Base-by-base conservation (phyloP, 2,797 vertebrate genomes). In the Sternarchorhynchus goeldii region DNA sequence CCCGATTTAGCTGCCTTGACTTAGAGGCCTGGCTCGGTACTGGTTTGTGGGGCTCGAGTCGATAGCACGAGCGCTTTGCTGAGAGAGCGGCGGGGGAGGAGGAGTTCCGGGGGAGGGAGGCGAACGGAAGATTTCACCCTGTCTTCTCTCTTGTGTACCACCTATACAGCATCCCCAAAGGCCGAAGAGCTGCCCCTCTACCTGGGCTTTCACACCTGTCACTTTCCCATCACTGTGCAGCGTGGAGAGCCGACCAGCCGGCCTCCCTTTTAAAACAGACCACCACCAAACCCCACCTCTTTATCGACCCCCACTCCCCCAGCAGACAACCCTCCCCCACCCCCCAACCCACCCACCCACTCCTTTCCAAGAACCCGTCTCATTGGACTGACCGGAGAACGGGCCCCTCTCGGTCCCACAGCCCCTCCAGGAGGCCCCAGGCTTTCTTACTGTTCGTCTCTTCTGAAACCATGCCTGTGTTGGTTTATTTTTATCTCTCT, bases 151-250 rank as follows among this genome's bases (percentile, higher is more conserved):
- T 88, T 88, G 84, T 88, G 86, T 88, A 82, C 25, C 79, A 88
- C 84, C 84, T 86, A 87, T 88, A 86, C 88, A 89, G 88, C 86
- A 36, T 88, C 88, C 81, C 88, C 87, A 85, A 89, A 88, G 86
- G 86, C 85, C 25, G 88, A 89, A 86, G 88, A 89, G 80, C 85
- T 88, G 85, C 87, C 88, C 73, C 80, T 88, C 82, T 88, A 89
- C 88, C 85, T 89, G 79, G 88, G 88, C 75, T 87, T 89, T 86
- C 88, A 89, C 84, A 86, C 88, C 85, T 89, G 87, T 88, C 88
- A 89, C 87, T 85, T 89, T 88, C 88, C 87, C 83, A 85, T 88
- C 84, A 87, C 88, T 81, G 81, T 88, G 76, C 85, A 88, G 78
- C 87, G 86, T 8, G 86, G 86, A 84, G 87, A 89, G 76, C 83